A percentile compares a stretch with the other conserved stretches of the same genome.
These are phyloP conservation scores for Cinclus cinclus DNA, from an alignment of 2,113 vertebrate species.

Conservation along the genomic window DNA sequence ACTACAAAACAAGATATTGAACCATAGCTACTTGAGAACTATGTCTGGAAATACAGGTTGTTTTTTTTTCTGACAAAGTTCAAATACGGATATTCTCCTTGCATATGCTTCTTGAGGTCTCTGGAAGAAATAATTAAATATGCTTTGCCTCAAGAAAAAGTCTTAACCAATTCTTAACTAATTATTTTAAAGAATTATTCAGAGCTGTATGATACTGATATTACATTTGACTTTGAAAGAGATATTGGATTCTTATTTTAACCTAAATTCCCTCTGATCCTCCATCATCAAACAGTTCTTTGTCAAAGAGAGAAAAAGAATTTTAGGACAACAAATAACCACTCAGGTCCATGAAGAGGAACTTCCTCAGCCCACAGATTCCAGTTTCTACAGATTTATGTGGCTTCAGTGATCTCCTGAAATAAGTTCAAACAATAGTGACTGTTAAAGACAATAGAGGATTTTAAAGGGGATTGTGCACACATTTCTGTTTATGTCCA, in stretches of 20 bases:
- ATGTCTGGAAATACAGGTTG: neutral
- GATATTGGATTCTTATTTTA: conserved; percentile 12
- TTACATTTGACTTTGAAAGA: neutral
- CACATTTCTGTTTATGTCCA: neutral
- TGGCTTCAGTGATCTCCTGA: neutral
- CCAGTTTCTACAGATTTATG: neutral
- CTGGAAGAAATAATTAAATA: neutral
- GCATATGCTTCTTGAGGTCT: neutral
- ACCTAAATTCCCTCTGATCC: neutral
- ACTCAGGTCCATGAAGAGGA: neutral
- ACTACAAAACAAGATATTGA: neutral
- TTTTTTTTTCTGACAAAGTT: neutral
- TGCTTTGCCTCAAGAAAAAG: neutral
- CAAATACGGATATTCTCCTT: neutral
- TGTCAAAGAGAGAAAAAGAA: neutral
- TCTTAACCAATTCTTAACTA: neutral
- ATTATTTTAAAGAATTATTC: neutral
- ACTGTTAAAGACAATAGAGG: neutral
- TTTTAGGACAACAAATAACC: neutral
- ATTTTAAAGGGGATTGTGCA: neutral
- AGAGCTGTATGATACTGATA: neutral
- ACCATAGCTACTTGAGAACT: neutral
- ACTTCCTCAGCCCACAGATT: neutral
- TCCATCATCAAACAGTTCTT: neutral
- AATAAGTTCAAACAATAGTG: neutral